Base-by-base conservation (phyloP, 2,888 invertebrate species). In the Malthinus seriepunctatus region DNA sequence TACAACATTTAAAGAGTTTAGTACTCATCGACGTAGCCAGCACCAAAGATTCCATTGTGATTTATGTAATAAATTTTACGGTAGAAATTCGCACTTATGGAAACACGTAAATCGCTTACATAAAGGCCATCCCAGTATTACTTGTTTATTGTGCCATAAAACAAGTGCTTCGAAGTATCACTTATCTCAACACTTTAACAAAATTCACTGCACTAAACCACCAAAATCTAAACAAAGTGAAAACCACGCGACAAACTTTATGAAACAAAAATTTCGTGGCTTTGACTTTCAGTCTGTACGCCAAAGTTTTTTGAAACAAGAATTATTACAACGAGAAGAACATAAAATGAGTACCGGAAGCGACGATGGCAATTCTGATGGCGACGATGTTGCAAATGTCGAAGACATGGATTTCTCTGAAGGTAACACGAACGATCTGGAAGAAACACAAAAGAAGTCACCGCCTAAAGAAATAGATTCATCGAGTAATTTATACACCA, bases 51-150 rank as follows among this genome's bases (percentile, higher is more conserved):
- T 83, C 65, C 84, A 85, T 5, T 85, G 85, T 66, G 85, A 85
- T 72, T 71, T 85, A 6, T 85, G 85, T 67, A 82, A 81, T 64
- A 85, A 85, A 66, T 84, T 81, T 64, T 85, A 85, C 64, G 84
- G 84, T 0, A 74, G 84, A 8, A 84, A 84, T 15, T 84, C 84
- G 8, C 85, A 85, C 65, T 68, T 85, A 8, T 85, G 85, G 85
- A 85, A 85, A 67, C 85, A 85, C 67, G 85, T 85, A 1, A 84
- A 84, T 66, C 76, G 84, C 38, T 78, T 84, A 8, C 85, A 85
- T 67, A 78, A 78, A 67, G 83, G 83, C 9, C 84, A 85, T 69
- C 81, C 81, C n/a, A 83, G 83, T 56, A 81, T 85, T 5, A 85
- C 85, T 0, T 85, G 85, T 66, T 80, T 81, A 37, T 75, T 83